Percentiles rank a stretch among this genome's conserved stretches.
phyloP scores from a whole-genome alignment of 2,888 invertebrate genomes.

The Labia minor region DNA sequence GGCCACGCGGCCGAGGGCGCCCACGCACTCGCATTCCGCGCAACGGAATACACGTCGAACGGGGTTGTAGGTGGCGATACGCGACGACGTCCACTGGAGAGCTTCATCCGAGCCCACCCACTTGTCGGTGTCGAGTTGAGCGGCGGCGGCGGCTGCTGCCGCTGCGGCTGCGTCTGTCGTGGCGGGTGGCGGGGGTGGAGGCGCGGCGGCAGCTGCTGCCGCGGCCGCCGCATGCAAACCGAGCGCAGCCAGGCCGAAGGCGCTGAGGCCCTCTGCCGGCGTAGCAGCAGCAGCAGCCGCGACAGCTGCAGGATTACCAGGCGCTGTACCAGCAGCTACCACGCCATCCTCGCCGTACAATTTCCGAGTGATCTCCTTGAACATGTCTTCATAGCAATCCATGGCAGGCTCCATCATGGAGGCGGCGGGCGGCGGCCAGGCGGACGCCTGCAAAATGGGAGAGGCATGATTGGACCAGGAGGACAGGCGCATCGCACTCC shows the following conservation, averaged over 20 bases:
- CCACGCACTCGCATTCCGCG: slow-evolving; percentile 64
- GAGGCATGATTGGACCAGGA: slow-evolving; percentile 17
- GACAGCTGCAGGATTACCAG: slow-evolving; percentile 21
- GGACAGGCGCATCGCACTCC: background rate
- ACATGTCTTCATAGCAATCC: slow-evolving; percentile 71
- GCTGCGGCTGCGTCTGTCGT: slow-evolving; percentile 13
- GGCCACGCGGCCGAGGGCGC: slow-evolving; percentile 59
- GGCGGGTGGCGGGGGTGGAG: slow-evolving; percentile 18
- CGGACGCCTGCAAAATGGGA: slow-evolving; percentile 13
- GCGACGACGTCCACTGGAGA: slow-evolving; percentile 62
- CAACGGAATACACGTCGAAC: slow-evolving; percentile 64
- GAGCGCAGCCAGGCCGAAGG: slow-evolving; percentile 35
- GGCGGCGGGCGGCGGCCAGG: slow-evolving; percentile 29
- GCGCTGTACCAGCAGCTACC: background rate
- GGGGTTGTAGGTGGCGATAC: slow-evolving; percentile 69
- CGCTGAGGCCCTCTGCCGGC: slow-evolving; percentile 21
- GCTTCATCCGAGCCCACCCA: slow-evolving; percentile 63
- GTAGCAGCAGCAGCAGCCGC: slow-evolving; percentile 32
- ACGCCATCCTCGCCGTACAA: slow-evolving; percentile 67
- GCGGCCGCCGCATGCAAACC: slow-evolving; percentile 40
- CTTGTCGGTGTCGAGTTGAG: slow-evolving; percentile 34
- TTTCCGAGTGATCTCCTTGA: slow-evolving; percentile 85
- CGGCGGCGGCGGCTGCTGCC: slow-evolving; percentile 19
- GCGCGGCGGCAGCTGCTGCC: slow-evolving; percentile 24
- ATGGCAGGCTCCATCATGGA: slow-evolving; percentile 51